Base-by-base conservation (phyloP, 2,113 vertebrate genomes). In the Tichodroma muraria region DNA sequence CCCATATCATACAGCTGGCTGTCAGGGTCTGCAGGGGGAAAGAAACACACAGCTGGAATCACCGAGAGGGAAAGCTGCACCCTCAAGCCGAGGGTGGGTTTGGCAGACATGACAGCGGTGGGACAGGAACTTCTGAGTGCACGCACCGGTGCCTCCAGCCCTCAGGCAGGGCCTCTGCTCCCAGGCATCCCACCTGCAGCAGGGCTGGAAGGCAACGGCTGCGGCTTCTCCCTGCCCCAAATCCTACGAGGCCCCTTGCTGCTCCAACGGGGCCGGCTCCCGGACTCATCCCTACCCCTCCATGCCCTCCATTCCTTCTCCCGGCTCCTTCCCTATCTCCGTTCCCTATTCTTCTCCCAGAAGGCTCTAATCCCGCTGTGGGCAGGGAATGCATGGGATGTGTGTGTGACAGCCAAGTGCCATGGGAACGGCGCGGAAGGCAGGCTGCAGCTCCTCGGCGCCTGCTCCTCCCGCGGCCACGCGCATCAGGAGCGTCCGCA, bases 1-100 rank as follows among this genome's bases (percentile, higher is more conserved):
- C 97, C 97, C 70, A 98, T 97, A 31, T 96, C 89, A 81, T 98
- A 98, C 60, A 98, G 96, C 84, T 98, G 98, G 72, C 98, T 97
- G 78, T 99, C 98, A 3, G 98, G 97, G 93, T 98, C 99, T 99
- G 97, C 19, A 86, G 77, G 68, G 59, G 76, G 47, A 94, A 15
- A 79, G 3, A 82, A 57, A 90, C 80, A 64, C 57, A 79, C 6
- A 18, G 6, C 15, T 11, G 91, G 24, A 23, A 47, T 50, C 71
- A 92, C 22, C 27, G 6, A 22, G 25, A 59, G 54, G 40, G 31
- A 91, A 92, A 77, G 1, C 3, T 1, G 1, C 14, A 14, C 16
- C n/a, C 33, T 54, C 22, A 8, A 7, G 18, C 0, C 2, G 35
- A 64, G 56, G 30, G 6, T 5, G 22, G 24, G 14, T 49, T 24